These are phyloP conservation scores for Horisme vitalbata DNA, from an alignment of 2,888 invertebrate genomes.

Conservation along the genomic window DNA sequence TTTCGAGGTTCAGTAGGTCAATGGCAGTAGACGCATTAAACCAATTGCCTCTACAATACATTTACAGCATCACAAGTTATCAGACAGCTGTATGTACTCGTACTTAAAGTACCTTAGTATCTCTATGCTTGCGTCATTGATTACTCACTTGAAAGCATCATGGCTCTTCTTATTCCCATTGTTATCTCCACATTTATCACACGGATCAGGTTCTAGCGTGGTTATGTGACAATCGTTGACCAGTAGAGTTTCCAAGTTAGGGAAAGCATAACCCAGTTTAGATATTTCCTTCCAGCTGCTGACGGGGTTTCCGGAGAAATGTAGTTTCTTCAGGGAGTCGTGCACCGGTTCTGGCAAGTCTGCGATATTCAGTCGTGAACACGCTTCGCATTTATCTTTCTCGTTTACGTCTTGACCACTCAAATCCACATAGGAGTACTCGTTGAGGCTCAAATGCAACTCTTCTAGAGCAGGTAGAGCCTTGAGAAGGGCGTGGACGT, in stretches of 20 bases:
- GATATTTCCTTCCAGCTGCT: slow-evolving; percentile 92
- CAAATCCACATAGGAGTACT: slow-evolving; percentile 90
- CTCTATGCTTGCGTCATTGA: slow-evolving; percentile 21
- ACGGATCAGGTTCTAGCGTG: slow-evolving; percentile 83
- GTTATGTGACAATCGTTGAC: slow-evolving; percentile 93
- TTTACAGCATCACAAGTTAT: slow-evolving; percentile 28
- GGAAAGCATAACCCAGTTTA: slow-evolving; percentile 93
- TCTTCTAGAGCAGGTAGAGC: slow-evolving; percentile 92
- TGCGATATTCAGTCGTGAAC: slow-evolving; percentile 61
- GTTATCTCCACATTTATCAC: slow-evolving; percentile 76
- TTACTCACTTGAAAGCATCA: slow-evolving; percentile 83
- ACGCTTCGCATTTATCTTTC: slow-evolving; percentile 66
- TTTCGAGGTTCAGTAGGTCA: slow-evolving; percentile 64
- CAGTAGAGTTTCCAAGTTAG: slow-evolving; percentile 91
- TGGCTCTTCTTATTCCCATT: slow-evolving; percentile 83
- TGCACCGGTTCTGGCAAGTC: slow-evolving; percentile 80
- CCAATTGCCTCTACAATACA: slow-evolving; percentile 36
- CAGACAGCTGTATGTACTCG: slow-evolving; percentile 24
- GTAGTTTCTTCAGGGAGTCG: slow-evolving; percentile 88
- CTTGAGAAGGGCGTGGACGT: slow-evolving; percentile 89
- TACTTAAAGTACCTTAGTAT: no score
- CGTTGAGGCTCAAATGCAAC: slow-evolving; percentile 95
- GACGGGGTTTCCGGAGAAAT: slow-evolving; percentile 95
- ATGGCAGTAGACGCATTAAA: slow-evolving; percentile 52
- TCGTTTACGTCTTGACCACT: slow-evolving; percentile 70